Evolutionary conservation across 2,113 vertebrate species (phyloP).

Genomic region (Xenopus tropicalis): UCB_Xtro_10.0 CM004447.2:145537001-145537500

Average conservation of each 20-base stretch:
- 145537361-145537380: conserved; percentile 95
- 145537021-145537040: conserved; percentile 39
- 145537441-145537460: too few relatives aligned
- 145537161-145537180: too few relatives aligned
- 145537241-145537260: background rate
- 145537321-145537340: conserved; percentile 83
- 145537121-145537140: conserved; percentile 89
- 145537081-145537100: conserved; percentile 80
- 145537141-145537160: conserved; percentile 40
- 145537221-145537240: too few relatives aligned
- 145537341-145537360: conserved; percentile 79
- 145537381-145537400: conserved; percentile 78
- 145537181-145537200: too few relatives aligned
- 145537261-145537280: conserved; percentile 73
- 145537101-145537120: conserved; percentile 77
- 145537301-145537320: conserved; percentile 82
- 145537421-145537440: too few relatives aligned
- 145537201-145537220: too few relatives aligned
- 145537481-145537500: too few relatives aligned
- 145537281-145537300: conserved; percentile 71
- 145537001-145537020: background rate
- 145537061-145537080: conserved; percentile 83
- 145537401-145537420: too few relatives aligned
- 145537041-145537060: conserved; percentile 82
- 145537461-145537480: too few relatives aligned